These are phyloP conservation scores for Temnothorax ravouxi DNA, from an alignment of 2,888 invertebrate genomes.

Conservation along the genomic window DNA sequence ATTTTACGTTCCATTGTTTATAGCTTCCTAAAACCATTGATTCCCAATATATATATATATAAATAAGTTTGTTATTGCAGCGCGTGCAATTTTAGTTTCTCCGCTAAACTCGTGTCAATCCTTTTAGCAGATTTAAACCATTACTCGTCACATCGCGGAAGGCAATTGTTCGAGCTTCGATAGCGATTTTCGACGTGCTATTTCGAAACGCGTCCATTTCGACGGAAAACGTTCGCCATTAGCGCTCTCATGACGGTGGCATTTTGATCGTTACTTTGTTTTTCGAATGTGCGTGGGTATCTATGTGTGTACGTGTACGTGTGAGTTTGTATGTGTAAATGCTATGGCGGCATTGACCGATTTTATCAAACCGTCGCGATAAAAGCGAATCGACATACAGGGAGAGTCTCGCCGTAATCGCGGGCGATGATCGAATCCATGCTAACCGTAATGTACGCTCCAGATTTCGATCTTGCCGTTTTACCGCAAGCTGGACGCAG, in stretches of 20 bases:
- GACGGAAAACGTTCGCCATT: constrained; percentile 47
- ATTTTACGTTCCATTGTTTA: constrained; percentile 1
- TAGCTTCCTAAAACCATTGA: not conserved
- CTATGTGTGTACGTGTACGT: not conserved
- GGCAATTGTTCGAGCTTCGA: constrained; percentile 36
- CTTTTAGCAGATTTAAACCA: constrained; percentile 27
- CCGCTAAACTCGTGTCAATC: constrained; percentile 21
- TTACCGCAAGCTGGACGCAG: constrained; percentile 45
- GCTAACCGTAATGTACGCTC: constrained; percentile 36
- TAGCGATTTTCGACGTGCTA: constrained; percentile 51
- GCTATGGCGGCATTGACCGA: not conserved
- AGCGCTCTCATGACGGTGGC: constrained; percentile 37
- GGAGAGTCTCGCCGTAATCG: constrained; percentile 40
- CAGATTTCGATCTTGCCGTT: constrained; percentile 35
- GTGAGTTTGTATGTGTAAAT: not conserved
- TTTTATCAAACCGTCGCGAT: constrained; percentile 45
- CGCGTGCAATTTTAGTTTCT: constrained; percentile 11
- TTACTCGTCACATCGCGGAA: constrained; percentile 33
- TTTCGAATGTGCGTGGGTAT: constrained; percentile 25
- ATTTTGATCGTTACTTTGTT: constrained; percentile 56
- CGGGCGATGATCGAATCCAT: constrained; percentile 45
- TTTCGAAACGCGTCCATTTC: constrained; percentile 51
- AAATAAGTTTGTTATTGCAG: constrained; percentile 10
- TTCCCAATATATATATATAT: not conserved
- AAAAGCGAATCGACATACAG: constrained; percentile 40